These are phyloP conservation scores for Heteromyza rotundicornis DNA, from an alignment of 2,888 invertebrate genomes.

Conservation along the genomic window DNA sequence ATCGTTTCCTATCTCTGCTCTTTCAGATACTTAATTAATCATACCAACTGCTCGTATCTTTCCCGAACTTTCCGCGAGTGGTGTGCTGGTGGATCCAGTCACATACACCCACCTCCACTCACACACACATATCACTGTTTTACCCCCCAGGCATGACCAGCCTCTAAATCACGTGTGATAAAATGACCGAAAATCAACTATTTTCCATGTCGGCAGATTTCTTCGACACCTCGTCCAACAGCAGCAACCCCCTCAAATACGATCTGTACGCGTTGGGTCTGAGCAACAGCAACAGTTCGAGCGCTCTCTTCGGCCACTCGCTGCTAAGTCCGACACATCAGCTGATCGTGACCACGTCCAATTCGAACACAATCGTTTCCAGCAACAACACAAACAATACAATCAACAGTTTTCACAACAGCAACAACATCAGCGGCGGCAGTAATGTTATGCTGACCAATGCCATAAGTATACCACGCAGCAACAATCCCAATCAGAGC, in stretches of 20 bases:
- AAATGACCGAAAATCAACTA: constrained; percentile 62
- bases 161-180: constrained; percentile 21
- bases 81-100: constrained; percentile 21
- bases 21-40: no score
- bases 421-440: constrained; percentile 31
- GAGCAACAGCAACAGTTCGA: constrained; percentile 39
- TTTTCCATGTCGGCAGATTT: constrained; percentile 62
- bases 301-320: constrained; percentile 33
- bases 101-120: constrained; percentile 17
- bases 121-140: not conserved
- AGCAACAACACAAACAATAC: no score
- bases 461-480: constrained; percentile 59
- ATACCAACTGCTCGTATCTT: no score
- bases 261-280: constrained; percentile 52
- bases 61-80: not conserved
- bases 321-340: constrained; percentile 25
- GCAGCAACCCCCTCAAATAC: constrained; percentile 59
- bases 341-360: constrained; percentile 17
- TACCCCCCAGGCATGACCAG: not conserved
- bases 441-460: constrained; percentile 59
- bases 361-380: not conserved
- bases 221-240: constrained; percentile 61
- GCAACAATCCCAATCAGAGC: constrained; percentile 56
- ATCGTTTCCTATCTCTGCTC: no score
- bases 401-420: constrained; percentile 19